Evolutionary conservation across 2,888 invertebrate genomes (phyloP), one percentile per base, ranked within the genome.

Genomic region (Cheilosia impressa): DNA sequence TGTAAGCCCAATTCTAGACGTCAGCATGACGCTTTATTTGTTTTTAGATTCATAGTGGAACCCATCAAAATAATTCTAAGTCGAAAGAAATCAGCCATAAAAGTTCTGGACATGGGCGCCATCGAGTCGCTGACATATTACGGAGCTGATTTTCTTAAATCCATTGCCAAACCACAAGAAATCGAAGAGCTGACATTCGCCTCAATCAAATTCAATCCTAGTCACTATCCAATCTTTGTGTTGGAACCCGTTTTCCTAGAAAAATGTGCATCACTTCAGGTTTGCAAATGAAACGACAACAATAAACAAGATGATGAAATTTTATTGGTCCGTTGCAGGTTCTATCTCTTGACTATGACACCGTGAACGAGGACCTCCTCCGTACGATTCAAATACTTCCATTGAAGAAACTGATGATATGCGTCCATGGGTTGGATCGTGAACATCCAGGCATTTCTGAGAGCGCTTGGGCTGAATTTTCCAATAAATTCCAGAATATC

Each of bases 161-260:
- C 92, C 68, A 89, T 91, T 77, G 89, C 91, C 63, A 92, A 92
- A 83, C 93, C 95, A 58, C 93, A 93, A 88, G 93, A 94, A 78
- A 90, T 96, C 62, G 93, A 93, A 79, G 93, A 94, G 87, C 92
- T 96, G 53, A 95, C 95, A 88, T 92, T 96, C 88, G 95, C 96
- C 87, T 95, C 95, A 65, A 94, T 96, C 38, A 96, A 96, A 91
- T 95, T 95, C 90, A 95, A 96, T 93, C 95, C 96, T 76, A 94
- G 94, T 89, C 93, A 94, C 89, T 96, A 96, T 92, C 93, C 94
- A 65, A 93, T 95, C 66, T 90, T 91, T 81, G 93, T 89, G 72
- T 88, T 92, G 88, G 92, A 95, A 89, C 93, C 94, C 66, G 90
- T 92, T 65, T 91, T 94, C 84, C 93, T 96, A 88, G 92, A 93